Base-by-base conservation (phyloP, 2,888 invertebrate genomes). In the Drosophila pegasa region DNA sequence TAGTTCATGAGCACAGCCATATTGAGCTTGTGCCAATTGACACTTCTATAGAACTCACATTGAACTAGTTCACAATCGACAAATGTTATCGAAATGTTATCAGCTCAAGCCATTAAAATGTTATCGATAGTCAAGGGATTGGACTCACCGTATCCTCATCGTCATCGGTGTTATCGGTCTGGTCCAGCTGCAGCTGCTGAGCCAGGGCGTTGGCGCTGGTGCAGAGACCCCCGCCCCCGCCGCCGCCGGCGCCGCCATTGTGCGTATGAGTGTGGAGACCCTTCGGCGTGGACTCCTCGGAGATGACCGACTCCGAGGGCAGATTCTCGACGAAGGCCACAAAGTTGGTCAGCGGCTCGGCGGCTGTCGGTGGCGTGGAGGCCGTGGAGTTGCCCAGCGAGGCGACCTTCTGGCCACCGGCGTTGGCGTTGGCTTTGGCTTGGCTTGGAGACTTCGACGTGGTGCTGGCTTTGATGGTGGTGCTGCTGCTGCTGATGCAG, bases 221-320 rank as follows among this genome's bases (percentile, higher is more conserved):
- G n/a, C n/a, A n/a, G n/a, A n/a, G n/a, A n/a, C n/a, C n/a, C n/a
- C 16, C 2, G 0, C 5, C 40, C 4, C 25, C 18, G 14, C 31
- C 47, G 2, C 20, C 7, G 37, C 16, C 38, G 10, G 2, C 38
- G 58, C 55, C 54, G 63, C 71, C 72, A 16, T 72, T 62, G 64
- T 75, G 52, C 18, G 75, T 80, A 1, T 66, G 69, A 33, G 78
- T 86, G 8, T 81, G 85, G 78, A 92, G 83, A 60, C 90, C 91
- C 71, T 88, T 82, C 5, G 92, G 91, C 29, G 90, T 90, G 14
- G 92, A 92, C 78, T 92, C 92, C 43, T 91, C 89, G 8, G 92
- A 92, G 25, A 92, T 89, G 16, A 91, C 87, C 25, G 92, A 92
- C 55, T 90, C 91, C 18, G 91, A 90, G 31, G 90, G 84, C 64